phyloP scores from a whole-genome alignment of 2,797 vertebrate species.

The Pseudochaenichthys georgianus region DNA sequence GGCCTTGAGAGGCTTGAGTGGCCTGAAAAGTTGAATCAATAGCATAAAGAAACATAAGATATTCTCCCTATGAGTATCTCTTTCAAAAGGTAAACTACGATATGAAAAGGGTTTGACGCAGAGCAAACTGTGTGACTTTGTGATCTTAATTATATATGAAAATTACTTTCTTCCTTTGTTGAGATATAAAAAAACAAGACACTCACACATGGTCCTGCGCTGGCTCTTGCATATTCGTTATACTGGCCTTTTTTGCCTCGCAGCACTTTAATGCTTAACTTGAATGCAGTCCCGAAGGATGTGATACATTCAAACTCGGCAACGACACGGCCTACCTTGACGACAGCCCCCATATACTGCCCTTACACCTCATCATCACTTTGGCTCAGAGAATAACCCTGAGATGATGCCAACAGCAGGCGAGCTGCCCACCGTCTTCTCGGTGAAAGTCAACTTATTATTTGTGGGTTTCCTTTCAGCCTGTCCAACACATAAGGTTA shows the following conservation, averaged over 20 bases:
- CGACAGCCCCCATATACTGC: conserved; percentile 33
- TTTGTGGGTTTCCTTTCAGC: conserved; percentile 46
- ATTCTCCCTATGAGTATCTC: conserved; percentile 38
- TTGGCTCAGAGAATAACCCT: conserved; percentile 47
- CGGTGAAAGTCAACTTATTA: conserved; percentile 60
- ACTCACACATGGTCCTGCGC: not conserved
- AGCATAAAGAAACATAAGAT: conserved; percentile 65
- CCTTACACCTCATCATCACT: conserved; percentile 71
- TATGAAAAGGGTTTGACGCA: conserved; percentile 17
- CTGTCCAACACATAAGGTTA: conserved; percentile 70
- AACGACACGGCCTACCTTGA: conserved; percentile 37
- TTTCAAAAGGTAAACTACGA: conserved; percentile 48
- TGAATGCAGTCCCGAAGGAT: conserved; percentile 36
- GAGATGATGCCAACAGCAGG: conserved; percentile 45
- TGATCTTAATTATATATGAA: conserved; percentile 55
- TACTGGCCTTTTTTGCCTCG: conserved; percentile 53
- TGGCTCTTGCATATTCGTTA: conserved; percentile 18
- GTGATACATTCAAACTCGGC: conserved; percentile 38
- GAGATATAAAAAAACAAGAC: conserved; percentile 25
- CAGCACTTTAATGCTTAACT: conserved; percentile 49
- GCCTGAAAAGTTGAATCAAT: conserved; percentile 71
- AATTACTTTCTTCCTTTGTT: conserved; percentile 35
- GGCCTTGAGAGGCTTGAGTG: conserved; percentile 78
- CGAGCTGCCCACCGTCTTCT: conserved; percentile 47
- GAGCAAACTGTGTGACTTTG: not conserved